Evolutionary conservation across 2,888 invertebrate genomes (phyloP).

Genomic region (Cremastinae sp.): DNA sequence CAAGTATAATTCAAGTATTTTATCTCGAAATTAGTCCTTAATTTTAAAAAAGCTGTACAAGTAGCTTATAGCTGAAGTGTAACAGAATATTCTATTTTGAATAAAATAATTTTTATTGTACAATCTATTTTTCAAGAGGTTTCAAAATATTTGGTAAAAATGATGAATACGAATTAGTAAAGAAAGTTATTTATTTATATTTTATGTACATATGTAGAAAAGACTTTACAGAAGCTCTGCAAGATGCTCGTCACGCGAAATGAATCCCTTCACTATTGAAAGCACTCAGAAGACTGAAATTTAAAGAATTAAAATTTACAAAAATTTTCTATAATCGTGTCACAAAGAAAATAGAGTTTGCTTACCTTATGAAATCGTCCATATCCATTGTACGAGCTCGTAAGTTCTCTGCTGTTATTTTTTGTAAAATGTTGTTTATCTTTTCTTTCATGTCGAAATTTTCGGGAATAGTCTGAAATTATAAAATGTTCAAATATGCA

Average conservation of each 20-base stretch:
- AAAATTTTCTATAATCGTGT: background rate
- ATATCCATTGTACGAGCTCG: slow-evolving; percentile 97
- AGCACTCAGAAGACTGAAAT: slow-evolving; percentile 87
- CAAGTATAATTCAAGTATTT: no score
- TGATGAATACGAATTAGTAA: background rate
- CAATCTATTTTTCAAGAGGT: no score
- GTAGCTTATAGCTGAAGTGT: no score
- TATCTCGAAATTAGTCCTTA: no score
- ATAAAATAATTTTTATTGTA: no score
- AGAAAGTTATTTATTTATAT: background rate
- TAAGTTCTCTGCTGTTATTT: slow-evolving; percentile 86
- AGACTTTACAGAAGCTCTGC: background rate
- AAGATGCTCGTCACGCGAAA: slow-evolving; percentile 84
- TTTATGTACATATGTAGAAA: slow-evolving; percentile 9
- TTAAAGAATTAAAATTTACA: slow-evolving; percentile 45
- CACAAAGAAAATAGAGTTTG: slow-evolving; percentile 37
- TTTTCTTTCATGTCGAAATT: slow-evolving; percentile 92
- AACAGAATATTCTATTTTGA: no score
- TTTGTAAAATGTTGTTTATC: slow-evolving; percentile 88
- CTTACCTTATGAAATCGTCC: slow-evolving; percentile 94
- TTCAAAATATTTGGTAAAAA: no score
- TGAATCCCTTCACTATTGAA: slow-evolving; percentile 97
- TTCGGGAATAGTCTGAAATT: slow-evolving; percentile 86
- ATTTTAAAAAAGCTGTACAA: no score
- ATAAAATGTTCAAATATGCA: slow-evolving; percentile 49